Evolutionary conservation across 2,113 vertebrate genomes (phyloP), one percentile per base, ranked within the genome.

Genomic region (Petrocephalus zakoni): DNA sequence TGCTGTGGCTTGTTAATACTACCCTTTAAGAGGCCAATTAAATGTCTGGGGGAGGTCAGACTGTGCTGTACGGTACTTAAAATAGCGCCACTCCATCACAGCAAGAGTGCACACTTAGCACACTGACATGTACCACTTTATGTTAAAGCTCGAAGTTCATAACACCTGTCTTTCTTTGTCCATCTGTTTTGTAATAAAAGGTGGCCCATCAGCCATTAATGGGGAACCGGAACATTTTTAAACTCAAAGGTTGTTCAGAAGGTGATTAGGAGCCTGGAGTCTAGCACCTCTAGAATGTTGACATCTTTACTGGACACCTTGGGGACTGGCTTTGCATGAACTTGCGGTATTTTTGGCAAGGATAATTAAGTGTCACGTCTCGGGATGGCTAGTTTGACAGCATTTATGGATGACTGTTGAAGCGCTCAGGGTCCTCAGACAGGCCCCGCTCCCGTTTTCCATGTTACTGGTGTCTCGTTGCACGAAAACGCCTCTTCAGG

Each of bases 301-400:
- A 81, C 34, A 53, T 81, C 53, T 61, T 37, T 17, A 25, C 75
- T 47, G 53, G 51, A 84, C 53, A 61, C 87, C 55, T 83, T 5
- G 29, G 53, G 78, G 52, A 83, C 51, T 53, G 75, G 37, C 78
- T 61, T 82, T 55, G 87, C 78, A 61, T 88, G 87, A 88, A 88
- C 87, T 61, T 84, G 78, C 37, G 87, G 42, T 88, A 88, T 88
- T 88, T 88, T 58, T 25, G 78, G 87, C 87, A 51, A 88, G 87
- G 87, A 84, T 88, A 88, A 88, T 88, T 82, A 88, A 56, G 87
- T 61, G 87, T 84, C 87, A 88, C 56, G 55, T 88, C 87, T 83
- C 55, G 11, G 51, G 58, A 84, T 84, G 87, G 64, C 55, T 61
- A 58, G 22, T 42, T 64, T 87, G 78, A 64, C 53, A 81, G 84